These are phyloP conservation scores for Uria lomvia DNA, from an alignment of 2,113 vertebrate species.

Conservation along the genomic window DNA sequence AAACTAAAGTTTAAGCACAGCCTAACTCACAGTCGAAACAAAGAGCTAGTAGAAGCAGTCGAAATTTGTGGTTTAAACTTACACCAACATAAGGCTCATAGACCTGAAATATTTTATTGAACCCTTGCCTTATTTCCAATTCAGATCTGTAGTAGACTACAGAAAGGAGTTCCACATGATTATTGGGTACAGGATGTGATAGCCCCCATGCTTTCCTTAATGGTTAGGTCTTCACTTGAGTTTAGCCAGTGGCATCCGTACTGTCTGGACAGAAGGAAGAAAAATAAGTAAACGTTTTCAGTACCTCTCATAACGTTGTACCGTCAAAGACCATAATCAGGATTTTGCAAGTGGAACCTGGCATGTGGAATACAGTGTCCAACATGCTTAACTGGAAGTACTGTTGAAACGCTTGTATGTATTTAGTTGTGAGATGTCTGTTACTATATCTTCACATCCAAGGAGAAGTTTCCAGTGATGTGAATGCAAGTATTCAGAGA, in stretches of 20 bases:
- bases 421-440: background rate
- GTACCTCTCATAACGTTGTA: background rate
- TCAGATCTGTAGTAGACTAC: background rate
- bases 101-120: background rate
- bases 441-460: background rate
- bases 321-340: background rate
- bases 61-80: background rate
- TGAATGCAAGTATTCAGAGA: background rate
- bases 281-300: background rate
- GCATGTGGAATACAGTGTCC: fast-evolving
- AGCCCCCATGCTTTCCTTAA: background rate
- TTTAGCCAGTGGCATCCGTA: background rate
- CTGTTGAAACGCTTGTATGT: background rate
- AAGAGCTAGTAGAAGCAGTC: background rate
- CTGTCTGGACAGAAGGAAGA: background rate
- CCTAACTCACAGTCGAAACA: background rate
- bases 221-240: background rate
- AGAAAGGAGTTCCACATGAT: background rate
- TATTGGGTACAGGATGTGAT: background rate
- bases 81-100: background rate
- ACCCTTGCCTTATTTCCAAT: background rate
- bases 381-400: background rate
- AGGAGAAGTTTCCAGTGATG: background rate
- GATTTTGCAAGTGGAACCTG: background rate
- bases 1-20: background rate